Conservation (phyloP, 2,888 invertebrate genomes). For the Harpalus rubripes region DNA sequence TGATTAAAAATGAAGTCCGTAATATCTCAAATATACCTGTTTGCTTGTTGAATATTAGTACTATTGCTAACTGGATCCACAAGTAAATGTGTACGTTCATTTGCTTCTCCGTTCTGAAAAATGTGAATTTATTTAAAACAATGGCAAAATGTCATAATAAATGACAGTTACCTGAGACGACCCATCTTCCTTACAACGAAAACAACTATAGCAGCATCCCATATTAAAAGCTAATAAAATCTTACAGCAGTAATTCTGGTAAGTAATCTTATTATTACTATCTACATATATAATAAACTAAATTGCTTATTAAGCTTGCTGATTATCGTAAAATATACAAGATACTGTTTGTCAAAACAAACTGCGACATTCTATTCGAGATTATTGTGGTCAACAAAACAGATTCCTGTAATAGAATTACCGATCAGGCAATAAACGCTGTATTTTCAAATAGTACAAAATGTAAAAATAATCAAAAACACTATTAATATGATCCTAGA, state of each 20-base stretch:
- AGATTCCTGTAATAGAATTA: conserved; percentile 47
- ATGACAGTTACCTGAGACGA: conserved; percentile 81
- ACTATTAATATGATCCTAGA: no score
- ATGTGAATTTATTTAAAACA: conserved; percentile 61
- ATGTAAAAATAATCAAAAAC: not conserved
- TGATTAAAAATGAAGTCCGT: conserved; percentile 46
- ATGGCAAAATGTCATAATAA: conserved; percentile 63
- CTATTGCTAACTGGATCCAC: conserved; percentile 88
- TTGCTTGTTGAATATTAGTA: conserved; percentile 85
- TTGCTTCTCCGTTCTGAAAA: conserved; percentile 80
- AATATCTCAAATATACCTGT: conserved; percentile 76
- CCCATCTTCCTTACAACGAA: conserved; percentile 85
- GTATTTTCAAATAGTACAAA: not conserved
- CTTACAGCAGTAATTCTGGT: conserved; percentile 29
- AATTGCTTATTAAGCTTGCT: conserved; percentile 29
- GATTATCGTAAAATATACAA: conserved; percentile 24
- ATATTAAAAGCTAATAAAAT: conserved; percentile 74
- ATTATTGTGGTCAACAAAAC: conserved; percentile 44
- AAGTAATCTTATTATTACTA: conserved; percentile 17
- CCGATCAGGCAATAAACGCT: not conserved
- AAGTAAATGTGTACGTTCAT: conserved; percentile 89
- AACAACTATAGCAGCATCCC: conserved; percentile 87
- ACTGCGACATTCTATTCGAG: conserved; percentile 58
- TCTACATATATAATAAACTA: conserved; percentile 49
- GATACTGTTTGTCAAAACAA: conserved; percentile 60